These are phyloP conservation scores for Sphaerodactylus townsendi DNA, from an alignment of 2,113 vertebrate species.

Conservation along the genomic window DNA sequence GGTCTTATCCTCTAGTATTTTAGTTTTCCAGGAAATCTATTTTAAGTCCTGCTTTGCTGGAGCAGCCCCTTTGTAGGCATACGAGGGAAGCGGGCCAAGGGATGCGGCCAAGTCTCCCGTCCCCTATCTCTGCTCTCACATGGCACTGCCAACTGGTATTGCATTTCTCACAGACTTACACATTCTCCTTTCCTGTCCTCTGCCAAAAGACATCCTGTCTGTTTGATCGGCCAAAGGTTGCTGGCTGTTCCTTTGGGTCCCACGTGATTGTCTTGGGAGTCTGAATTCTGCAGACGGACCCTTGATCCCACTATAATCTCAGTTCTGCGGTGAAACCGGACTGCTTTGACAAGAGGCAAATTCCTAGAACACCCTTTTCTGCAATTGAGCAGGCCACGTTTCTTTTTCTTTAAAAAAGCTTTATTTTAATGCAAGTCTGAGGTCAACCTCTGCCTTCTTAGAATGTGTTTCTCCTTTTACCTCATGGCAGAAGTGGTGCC, in stretches of 20 bases:
- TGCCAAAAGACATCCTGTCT: not conserved
- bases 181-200: not conserved
- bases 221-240: not conserved
- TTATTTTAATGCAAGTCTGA: no score
- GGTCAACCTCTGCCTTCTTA: no score
- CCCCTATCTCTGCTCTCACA: not conserved
- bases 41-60: constrained; percentile 2
- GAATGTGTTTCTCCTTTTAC: no score
- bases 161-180: not conserved
- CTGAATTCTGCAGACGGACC: not conserved
- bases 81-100: not conserved
- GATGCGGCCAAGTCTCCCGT: not conserved
- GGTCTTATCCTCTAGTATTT: not conserved
- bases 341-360: not conserved
- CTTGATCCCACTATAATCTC: not conserved
- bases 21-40: constrained; percentile 13
- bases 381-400: no score
- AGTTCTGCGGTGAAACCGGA: not conserved
- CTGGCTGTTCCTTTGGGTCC: not conserved
- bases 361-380: not conserved
- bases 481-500: no score
- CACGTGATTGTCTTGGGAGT: not conserved
- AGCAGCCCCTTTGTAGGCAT: not conserved
- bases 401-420: no score
- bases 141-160: not conserved